Base-by-base conservation (phyloP, 1,140 invertebrate species). In the Camponotus vicinus region DNA sequence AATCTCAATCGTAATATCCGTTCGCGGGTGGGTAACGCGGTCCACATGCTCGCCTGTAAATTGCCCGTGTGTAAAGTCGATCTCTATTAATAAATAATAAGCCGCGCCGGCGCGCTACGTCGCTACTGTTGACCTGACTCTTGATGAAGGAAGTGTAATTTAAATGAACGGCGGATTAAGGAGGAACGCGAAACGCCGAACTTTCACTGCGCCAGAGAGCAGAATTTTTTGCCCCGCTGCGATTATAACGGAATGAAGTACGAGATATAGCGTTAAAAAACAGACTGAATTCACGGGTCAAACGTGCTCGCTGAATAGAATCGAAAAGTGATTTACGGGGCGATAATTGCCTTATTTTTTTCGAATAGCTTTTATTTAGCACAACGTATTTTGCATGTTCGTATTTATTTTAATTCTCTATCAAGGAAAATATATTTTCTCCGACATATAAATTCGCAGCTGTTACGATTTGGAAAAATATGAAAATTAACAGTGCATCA, bases 21-120 rank as follows among this genome's bases (percentile, higher is more conserved):
- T 61, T 63, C 15, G 55, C 27, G 57, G 32, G n/a, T 13, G 57
- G 15, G 27, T 18, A 55, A 63, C 37, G 55, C 7, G 7, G 13
- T 64, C 34, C 73, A 11, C 63, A 40, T 45, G 34, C 18, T 11
- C 21, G 32, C 13, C 42, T 79, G 63, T 40, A 34, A 73, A 45
- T 45, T 45, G 37, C 67, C 3, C 67, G 52, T 52, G 67, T 15
- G 9, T 34, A n/a, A 63, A 63, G 27, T 63, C 40, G 66, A 8
- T 59, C 37, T 82, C 55, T 82, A 82, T 82, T 79, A 82, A 82
- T 82, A 82, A 73, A 82, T 82, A 71, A 71, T 71, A 71, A 71
- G 49, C 66, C 66, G 21, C 66, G 42, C 61, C 32, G 45, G 42
- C 52, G 78, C 15, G 45, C 52, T 70, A 59, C 27, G 21, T 71